Evolutionary conservation across 2,113 vertebrate genomes (phyloP).

Genomic region (Sceloporus undulatus): DNA sequence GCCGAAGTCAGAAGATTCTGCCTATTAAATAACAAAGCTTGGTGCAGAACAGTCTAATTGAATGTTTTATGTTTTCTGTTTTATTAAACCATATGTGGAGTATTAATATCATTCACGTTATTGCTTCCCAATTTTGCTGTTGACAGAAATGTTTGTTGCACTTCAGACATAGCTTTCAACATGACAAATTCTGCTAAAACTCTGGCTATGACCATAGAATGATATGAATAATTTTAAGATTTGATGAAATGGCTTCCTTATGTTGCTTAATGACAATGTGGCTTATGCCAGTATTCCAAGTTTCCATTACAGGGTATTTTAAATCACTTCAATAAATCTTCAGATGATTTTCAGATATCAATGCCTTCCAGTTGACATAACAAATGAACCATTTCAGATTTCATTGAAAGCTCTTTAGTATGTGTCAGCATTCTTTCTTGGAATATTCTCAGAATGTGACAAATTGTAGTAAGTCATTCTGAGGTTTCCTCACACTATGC

Average conservation of each 20-base stretch:
- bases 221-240: conserved; percentile 68
- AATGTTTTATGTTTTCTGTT: conserved; percentile 20
- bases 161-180: conserved; percentile 49
- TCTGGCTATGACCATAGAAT: conserved; percentile 40
- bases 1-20: not conserved
- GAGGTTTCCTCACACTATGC: conserved; percentile 48
- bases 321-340: conserved; percentile 77
- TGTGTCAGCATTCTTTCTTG: conserved; percentile 73
- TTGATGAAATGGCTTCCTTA: conserved; percentile 66
- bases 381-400: conserved; percentile 78
- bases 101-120: conserved; percentile 24
- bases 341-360: conserved; percentile 77
- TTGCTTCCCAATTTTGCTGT: conserved; percentile 32
- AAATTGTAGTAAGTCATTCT: conserved; percentile 72
- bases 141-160: conserved; percentile 47
- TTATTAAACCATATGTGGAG: conserved; percentile 34
- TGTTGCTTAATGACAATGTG: conserved; percentile 69
- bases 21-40: not conserved
- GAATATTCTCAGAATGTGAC: conserved; percentile 75
- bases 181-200: conserved; percentile 49
- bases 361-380: conserved; percentile 77
- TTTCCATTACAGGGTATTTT: conserved; percentile 76
- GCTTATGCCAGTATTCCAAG: conserved; percentile 63
- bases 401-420: conserved; percentile 76
- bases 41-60: not conserved